A percentile compares a stretch with the other conserved stretches of the same genome.
Evolutionary conservation across 1,140 invertebrate species (phyloP).

Genomic region (Nasonia giraulti): DNA sequence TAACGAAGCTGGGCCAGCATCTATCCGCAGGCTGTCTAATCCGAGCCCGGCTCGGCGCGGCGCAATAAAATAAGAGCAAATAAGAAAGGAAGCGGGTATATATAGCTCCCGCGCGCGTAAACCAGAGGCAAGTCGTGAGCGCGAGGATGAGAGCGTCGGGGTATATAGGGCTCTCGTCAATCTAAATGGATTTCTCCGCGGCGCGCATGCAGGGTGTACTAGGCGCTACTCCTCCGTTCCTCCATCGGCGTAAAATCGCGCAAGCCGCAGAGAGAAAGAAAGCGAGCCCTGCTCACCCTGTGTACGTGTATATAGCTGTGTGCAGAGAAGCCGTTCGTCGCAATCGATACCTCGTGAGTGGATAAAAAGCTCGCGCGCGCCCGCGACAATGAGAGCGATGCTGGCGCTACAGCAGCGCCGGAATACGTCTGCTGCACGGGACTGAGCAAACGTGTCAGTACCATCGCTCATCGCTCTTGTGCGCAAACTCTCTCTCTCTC

Average conservation of each 20-base stretch:
- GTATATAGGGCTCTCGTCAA: neutral
- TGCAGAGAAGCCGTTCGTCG: neutral
- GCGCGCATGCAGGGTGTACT: neutral
- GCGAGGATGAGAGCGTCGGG: neutral
- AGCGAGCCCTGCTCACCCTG: neutral
- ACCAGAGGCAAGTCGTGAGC: neutral
- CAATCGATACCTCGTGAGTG: slow-evolving; percentile 7
- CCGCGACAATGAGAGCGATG: slow-evolving; percentile 32
- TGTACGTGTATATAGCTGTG: neutral
- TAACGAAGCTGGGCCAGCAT: neutral
- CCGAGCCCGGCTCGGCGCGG: neutral
- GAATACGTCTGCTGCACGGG: slow-evolving; percentile 37
- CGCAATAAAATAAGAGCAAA: neutral
- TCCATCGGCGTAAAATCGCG: neutral
- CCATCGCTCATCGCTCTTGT: slow-evolving; percentile 35
- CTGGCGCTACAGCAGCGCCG: neutral
- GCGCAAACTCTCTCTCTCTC: neutral
- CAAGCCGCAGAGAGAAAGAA: neutral
- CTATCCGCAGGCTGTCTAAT: neutral
- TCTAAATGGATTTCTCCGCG: slow-evolving; percentile 6
- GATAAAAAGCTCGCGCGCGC: neutral
- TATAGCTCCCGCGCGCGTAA: neutral
- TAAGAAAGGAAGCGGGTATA: neutral
- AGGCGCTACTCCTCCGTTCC: neutral
- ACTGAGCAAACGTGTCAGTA: slow-evolving; percentile 45